Conservation (phyloP, 1,140 invertebrate genomes). For the Hirudo medicinalis region DNA sequence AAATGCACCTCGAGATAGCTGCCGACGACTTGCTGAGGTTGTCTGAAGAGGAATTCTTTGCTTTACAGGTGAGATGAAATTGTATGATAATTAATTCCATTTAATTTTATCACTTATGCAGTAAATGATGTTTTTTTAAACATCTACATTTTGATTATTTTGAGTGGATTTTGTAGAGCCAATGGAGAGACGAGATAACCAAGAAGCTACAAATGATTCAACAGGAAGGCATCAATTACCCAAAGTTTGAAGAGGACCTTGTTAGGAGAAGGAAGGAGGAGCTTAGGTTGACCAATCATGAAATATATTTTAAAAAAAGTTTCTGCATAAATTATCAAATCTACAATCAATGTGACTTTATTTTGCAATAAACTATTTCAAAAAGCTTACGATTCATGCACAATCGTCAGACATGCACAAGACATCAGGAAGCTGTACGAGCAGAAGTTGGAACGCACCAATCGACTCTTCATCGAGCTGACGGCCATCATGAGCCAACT, state of each 20-base stretch:
- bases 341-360: too few species aligned
- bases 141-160: not conserved
- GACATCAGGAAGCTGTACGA: conserved; percentile 83
- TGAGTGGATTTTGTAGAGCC: conserved; percentile 45
- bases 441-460: conserved; percentile 73
- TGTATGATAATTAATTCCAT: not conserved
- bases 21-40: conserved; percentile 40
- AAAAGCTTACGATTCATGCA: not conserved
- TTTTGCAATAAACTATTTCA: too few species aligned
- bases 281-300: conserved; percentile 29
- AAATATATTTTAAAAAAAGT: too few species aligned
- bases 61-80: conserved; percentile 33
- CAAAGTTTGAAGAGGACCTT: conserved; percentile 43
- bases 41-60: conserved; percentile 51
- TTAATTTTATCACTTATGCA: not conserved
- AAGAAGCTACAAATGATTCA: conserved; percentile 60
- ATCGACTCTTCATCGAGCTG: conserved; percentile 79
- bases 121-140: not conserved
- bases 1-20: conserved; percentile 41
- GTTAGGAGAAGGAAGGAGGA: conserved; percentile 35
- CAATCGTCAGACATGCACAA: conserved; percentile 49
- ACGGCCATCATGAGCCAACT: conserved; percentile 67
- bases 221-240: conserved; percentile 48
- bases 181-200: conserved; percentile 78
- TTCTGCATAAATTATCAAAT: too few species aligned